Percentiles rank a stretch among this genome's conserved stretches.
Conservation (phyloP, 2,888 invertebrate species). For the Slavum lentiscoides region DNA sequence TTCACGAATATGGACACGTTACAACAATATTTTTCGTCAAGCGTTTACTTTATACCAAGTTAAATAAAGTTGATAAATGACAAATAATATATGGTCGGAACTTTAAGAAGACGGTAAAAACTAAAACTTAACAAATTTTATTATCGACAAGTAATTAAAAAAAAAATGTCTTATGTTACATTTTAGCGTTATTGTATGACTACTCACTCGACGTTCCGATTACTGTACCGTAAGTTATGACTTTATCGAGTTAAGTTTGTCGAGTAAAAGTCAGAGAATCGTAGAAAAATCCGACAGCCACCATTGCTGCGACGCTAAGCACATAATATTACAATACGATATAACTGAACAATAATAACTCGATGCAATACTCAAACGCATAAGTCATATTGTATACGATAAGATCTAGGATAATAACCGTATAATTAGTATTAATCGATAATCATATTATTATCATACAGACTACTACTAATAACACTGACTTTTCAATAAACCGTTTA, state of each 20-base stretch:
- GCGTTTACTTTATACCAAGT: too few relatives aligned
- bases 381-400: neutral
- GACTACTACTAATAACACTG: neutral
- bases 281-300: neutral
- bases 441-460: neutral
- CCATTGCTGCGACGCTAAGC: neutral
- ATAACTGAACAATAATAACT: neutral
- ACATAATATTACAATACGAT: neutral
- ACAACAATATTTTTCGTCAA: too few relatives aligned
- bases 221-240: too few relatives aligned
- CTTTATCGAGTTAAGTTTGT: neutral
- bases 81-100: too few relatives aligned
- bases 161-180: too few relatives aligned
- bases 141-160: too few relatives aligned
- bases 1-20: too few relatives aligned
- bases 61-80: too few relatives aligned
- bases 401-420: neutral
- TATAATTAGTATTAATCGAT: neutral
- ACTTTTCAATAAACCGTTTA: neutral
- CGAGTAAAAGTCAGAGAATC: neutral
- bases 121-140: too few relatives aligned
- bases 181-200: too few relatives aligned
- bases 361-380: neutral
- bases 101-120: too few relatives aligned
- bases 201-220: too few relatives aligned